A percentile compares a stretch with the other conserved stretches of the same genome.
phyloP scores from a whole-genome alignment of 2,797 vertebrate species.

The Alauda arvensis region DNA sequence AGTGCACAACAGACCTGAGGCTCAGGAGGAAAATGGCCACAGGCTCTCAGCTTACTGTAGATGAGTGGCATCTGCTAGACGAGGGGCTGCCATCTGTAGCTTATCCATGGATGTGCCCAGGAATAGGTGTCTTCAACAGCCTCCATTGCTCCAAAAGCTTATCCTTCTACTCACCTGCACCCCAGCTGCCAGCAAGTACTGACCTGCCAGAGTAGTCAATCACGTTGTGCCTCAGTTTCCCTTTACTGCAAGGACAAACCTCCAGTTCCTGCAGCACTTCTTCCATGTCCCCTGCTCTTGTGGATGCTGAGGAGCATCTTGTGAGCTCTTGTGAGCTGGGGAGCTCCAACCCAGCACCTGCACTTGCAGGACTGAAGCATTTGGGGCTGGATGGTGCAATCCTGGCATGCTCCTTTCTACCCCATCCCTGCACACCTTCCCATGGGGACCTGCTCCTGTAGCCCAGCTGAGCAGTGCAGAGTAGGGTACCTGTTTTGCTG shows the following conservation, averaged over 20 bases:
- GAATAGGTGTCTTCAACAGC: not conserved
- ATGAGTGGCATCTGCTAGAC: not conserved
- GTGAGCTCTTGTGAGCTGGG: too few species aligned
- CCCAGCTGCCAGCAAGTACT: not conserved
- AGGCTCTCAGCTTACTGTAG: not conserved
- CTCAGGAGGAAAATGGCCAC: not conserved
- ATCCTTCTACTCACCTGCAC: not conserved
- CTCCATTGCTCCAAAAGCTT: not conserved
- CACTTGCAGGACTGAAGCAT: not conserved
- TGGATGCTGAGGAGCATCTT: not conserved
- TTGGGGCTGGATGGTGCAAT: not conserved
- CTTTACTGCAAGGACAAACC: not conserved
- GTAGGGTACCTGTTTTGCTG: fast-evolving
- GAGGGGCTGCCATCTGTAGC: not conserved
- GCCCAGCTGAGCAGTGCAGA: not conserved
- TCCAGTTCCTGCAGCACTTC: not conserved
- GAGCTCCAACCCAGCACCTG: not conserved
- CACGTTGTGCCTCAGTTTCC: not conserved
- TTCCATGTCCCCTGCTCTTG: fast-evolving
- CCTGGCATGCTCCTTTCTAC: not conserved
- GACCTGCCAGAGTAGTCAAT: not conserved
- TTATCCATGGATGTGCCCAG: not conserved
- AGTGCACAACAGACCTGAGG: not conserved
- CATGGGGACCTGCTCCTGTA: fast-evolving
- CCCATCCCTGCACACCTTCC: not conserved